phyloP scores from a whole-genome alignment of 2,888 invertebrate genomes.

The Empis livida region DNA sequence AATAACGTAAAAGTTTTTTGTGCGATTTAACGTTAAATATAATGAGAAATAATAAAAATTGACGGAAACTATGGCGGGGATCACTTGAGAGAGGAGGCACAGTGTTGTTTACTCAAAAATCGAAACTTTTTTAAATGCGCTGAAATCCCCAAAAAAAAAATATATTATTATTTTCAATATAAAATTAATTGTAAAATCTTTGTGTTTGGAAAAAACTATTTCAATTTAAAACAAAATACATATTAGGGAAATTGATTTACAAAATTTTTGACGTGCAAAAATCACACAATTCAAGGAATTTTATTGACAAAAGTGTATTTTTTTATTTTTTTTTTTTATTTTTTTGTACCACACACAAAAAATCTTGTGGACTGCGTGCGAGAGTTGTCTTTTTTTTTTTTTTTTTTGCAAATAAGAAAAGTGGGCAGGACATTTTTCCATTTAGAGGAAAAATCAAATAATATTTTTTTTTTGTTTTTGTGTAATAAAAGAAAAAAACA shows the following conservation, averaged over 20 bases:
- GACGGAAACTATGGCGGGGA: constrained; percentile 19
- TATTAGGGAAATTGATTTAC: neutral
- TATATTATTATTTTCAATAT: neutral
- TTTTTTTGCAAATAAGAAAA: constrained; percentile 4
- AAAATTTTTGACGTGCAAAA: neutral
- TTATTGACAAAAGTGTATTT: constrained; percentile 1
- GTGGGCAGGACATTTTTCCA: constrained; percentile 10
- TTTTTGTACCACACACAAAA: neutral
- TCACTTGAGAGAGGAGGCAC: constrained; percentile 16
- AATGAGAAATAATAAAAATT: constrained; percentile 4
- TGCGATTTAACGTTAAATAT: neutral
- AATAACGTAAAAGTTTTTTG: no score
- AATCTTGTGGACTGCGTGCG: neutral
- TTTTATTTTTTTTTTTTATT: no score
- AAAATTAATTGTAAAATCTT: no score
- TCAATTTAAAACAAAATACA: no score
- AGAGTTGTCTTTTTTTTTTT: neutral
- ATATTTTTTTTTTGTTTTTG: neutral
- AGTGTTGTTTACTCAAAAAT: constrained; percentile 18
- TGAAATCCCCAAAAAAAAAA: neutral
- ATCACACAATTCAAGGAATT: neutral
- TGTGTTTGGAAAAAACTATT: no score
- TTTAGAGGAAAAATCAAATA: neutral
- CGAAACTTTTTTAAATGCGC: neutral
- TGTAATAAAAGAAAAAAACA: neutral